Evolutionary conservation across 2,888 invertebrate species (phyloP).

Genomic region (Rhagonycha fulva): DNA sequence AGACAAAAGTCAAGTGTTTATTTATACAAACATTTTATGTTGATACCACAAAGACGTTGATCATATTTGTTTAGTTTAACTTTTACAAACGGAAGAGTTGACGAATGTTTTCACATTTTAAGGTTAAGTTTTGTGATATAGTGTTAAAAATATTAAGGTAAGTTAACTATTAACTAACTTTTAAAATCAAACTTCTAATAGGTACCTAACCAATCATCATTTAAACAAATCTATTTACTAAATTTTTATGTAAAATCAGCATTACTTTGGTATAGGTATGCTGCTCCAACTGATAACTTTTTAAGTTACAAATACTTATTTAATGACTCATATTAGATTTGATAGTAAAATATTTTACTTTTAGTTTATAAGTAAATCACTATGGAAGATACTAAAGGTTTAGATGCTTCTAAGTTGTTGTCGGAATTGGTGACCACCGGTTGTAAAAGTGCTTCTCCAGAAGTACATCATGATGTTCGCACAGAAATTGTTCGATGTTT

Average conservation of each 20-base stretch:
- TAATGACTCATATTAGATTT: neutral
- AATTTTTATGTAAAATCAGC: too few species aligned
- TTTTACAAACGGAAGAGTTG: neutral
- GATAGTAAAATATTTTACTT: neutral
- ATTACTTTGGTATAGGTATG: too few species aligned
- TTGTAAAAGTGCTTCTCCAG: too few species aligned
- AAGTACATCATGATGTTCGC: too few species aligned
- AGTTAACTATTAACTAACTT: too few species aligned
- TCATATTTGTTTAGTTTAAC: neutral
- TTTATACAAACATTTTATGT: neutral
- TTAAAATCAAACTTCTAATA: too few species aligned
- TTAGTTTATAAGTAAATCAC: neutral
- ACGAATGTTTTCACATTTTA: neutral
- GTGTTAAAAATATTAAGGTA: too few species aligned
- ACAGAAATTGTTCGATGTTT: neutral
- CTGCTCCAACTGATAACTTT: neutral
- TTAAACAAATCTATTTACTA: too few species aligned
- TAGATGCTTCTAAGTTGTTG: too few species aligned
- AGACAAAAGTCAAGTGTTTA: neutral
- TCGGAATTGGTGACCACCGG: too few species aligned
- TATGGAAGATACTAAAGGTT: neutral
- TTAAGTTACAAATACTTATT: neutral
- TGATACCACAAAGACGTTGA: neutral
- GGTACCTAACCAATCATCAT: too few species aligned
- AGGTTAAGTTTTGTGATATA: neutral